Conservation (phyloP, 2,113 vertebrate species). For the Pan paniscus region DNA sequence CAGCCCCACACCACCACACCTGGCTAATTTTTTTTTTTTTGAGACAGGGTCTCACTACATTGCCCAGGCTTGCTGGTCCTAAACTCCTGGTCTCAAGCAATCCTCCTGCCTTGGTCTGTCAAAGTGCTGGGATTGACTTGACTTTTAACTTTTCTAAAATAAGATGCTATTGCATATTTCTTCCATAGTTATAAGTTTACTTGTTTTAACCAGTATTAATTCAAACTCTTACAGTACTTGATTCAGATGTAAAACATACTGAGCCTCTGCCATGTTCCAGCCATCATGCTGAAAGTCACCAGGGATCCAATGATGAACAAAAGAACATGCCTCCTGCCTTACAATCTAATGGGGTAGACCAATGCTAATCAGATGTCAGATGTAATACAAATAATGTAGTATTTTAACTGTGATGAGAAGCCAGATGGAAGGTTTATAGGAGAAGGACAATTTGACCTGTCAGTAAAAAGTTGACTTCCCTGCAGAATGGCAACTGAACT, state of each 20-base stretch:
- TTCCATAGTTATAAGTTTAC: neutral
- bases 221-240: neutral
- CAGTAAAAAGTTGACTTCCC: neutral
- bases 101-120: neutral
- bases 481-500: neutral
- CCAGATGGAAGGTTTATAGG: neutral
- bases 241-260: neutral
- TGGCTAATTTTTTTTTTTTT: neutral
- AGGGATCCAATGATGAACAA: neutral
- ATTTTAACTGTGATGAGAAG: neutral
- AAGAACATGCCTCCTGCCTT: neutral
- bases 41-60: neutral
- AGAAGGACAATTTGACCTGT: neutral
- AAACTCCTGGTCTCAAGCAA: neutral
- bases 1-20: neutral
- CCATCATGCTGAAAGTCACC: neutral
- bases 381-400: neutral
- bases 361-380: neutral
- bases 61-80: neutral
- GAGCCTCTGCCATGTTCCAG: neutral
- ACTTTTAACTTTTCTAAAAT: conserved; percentile 33
- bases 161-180: neutral
- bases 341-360: neutral
- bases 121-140: neutral
- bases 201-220: neutral